Conservation (phyloP, 2,888 invertebrate genomes). For the Bellardia bayeri region DNA sequence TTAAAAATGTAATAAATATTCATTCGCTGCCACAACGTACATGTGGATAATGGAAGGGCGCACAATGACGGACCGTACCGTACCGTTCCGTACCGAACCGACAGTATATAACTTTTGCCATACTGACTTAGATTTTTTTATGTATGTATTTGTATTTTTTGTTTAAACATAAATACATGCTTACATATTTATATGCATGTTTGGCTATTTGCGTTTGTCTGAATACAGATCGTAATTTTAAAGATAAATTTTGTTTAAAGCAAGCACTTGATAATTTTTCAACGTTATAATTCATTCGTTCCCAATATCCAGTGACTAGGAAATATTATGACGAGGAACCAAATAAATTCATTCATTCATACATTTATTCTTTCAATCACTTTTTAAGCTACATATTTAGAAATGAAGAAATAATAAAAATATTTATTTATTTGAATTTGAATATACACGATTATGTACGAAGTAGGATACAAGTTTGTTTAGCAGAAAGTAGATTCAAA, state of each 20-base stretch:
- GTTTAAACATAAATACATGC: slow-evolving; percentile 19
- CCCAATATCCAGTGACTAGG: neutral
- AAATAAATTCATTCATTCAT: slow-evolving; percentile 44
- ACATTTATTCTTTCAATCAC: slow-evolving; percentile 19
- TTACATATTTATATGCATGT: slow-evolving; percentile 24
- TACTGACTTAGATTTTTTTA: slow-evolving; percentile 49
- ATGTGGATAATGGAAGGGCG: slow-evolving; percentile 19
- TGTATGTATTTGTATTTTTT: slow-evolving; percentile 4
- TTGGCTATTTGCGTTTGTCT: slow-evolving; percentile 18
- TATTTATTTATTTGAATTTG: slow-evolving; percentile 67
- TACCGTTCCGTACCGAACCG: no score
- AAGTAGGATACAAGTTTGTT: slow-evolving; percentile 10
- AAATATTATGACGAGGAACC: neutral
- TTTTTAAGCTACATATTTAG: slow-evolving; percentile 58
- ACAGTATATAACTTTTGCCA: slow-evolving; percentile 13
- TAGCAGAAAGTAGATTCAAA: slow-evolving; percentile 1
- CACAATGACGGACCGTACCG: neutral
- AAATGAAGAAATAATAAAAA: slow-evolving; percentile 59
- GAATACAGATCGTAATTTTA: slow-evolving; percentile 7
- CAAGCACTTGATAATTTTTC: neutral
- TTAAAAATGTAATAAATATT: slow-evolving; percentile 59
- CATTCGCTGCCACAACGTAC: slow-evolving; percentile 12
- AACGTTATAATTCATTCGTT: slow-evolving; percentile 36
- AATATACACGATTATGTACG: slow-evolving; percentile 32
- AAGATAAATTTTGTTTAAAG: slow-evolving; percentile 18